Conservation (phyloP, 2,113 vertebrate genomes). For the Haemorhous mexicanus region DNA sequence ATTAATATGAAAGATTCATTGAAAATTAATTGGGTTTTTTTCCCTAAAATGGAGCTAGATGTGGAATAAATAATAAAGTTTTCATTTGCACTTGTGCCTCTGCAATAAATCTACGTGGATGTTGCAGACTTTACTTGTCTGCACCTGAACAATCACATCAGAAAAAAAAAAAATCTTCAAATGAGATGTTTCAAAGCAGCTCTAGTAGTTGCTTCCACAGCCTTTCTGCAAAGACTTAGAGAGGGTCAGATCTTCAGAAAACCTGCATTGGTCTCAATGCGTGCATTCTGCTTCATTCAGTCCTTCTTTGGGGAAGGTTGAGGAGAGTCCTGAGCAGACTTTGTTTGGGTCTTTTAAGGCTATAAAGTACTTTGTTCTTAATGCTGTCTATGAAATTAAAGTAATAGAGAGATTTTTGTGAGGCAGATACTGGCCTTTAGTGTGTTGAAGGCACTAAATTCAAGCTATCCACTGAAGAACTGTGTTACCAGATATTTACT, state of each 20-base stretch:
- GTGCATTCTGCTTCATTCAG: not conserved
- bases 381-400: not conserved
- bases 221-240: not conserved
- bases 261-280: fast-evolving
- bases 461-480: not conserved
- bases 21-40: not conserved
- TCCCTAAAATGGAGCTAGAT: not conserved
- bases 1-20: not conserved
- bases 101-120: not conserved
- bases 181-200: not conserved
- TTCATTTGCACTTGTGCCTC: not conserved
- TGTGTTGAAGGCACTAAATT: not conserved
- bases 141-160: not conserved
- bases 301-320: not conserved
- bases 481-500: not conserved
- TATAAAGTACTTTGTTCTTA: not conserved
- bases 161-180: not conserved
- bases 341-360: not conserved
- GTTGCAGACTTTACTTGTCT: not conserved
- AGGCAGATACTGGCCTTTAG: not conserved
- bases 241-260: not conserved
- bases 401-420: not conserved
- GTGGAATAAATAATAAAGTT: not conserved
- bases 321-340: fast-evolving
- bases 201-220: not conserved